Conservation (phyloP, 2,797 vertebrate species). For the Clarias laeviceps region DNA sequence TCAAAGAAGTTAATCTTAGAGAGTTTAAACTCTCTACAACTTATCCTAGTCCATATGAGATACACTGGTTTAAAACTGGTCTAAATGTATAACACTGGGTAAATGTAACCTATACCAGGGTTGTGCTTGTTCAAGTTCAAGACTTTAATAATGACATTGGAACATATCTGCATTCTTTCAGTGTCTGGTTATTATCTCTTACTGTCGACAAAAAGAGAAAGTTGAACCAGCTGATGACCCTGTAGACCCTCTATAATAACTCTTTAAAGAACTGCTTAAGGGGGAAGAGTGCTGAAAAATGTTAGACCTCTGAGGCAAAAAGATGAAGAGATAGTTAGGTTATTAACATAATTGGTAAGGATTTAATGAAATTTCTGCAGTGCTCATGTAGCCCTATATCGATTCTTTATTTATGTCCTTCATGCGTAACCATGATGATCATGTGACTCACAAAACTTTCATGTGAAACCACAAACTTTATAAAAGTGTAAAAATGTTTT, state of each 20-base stretch:
- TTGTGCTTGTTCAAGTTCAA: too few species aligned
- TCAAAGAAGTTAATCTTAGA: too few species aligned
- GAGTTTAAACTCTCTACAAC: too few species aligned
- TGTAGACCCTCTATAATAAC: constrained; percentile 4
- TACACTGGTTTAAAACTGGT: too few species aligned
- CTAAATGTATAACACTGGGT: too few species aligned
- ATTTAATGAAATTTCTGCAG: not conserved
- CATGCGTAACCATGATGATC: not conserved
- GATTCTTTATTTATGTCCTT: not conserved
- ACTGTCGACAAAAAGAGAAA: constrained; percentile 4
- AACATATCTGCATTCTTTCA: not conserved
- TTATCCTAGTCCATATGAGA: too few species aligned
- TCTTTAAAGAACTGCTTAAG: not conserved
- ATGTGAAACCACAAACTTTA: not conserved
- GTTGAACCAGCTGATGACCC: constrained; percentile 6
- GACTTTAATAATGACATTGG: too few species aligned
- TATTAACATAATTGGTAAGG: not conserved
- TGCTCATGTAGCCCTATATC: not conserved
- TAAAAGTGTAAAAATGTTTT: not conserved
- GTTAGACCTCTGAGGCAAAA: not conserved
- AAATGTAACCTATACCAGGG: too few species aligned
- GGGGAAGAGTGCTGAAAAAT: constrained; percentile 1
- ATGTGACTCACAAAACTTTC: too few species aligned
- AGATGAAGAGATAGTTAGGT: not conserved
- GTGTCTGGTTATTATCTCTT: not conserved